These are phyloP conservation scores for Macaria notata DNA, from an alignment of 2,888 invertebrate genomes.

Conservation along the genomic window DNA sequence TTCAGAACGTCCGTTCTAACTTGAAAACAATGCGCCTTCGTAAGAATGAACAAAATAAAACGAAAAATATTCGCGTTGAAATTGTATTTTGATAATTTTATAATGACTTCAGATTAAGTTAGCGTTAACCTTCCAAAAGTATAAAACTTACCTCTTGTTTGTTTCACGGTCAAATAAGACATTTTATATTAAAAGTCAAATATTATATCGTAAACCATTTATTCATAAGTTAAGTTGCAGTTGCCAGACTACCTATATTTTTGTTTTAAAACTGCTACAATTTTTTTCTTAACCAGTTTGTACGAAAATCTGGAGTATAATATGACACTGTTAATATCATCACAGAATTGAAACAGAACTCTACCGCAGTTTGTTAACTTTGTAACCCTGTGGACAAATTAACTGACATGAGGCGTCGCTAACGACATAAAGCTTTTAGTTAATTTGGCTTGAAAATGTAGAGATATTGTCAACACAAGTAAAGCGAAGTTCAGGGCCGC, in stretches of 20 bases:
- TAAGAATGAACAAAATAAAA: too few relatives aligned
- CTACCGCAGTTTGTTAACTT: not conserved
- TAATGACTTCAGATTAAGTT: constrained; percentile 5
- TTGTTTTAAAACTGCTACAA: too few relatives aligned
- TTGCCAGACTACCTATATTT: too few relatives aligned
- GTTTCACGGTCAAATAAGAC: constrained; percentile 9
- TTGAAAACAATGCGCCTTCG: too few relatives aligned
- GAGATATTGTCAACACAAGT: constrained; percentile 3
- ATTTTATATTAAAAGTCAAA: constrained; percentile 11
- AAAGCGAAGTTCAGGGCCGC: constrained; percentile 41
- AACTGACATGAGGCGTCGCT: not conserved
- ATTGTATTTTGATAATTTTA: too few relatives aligned
- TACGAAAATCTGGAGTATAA: too few relatives aligned
- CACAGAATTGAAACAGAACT: too few relatives aligned
- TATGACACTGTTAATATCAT: too few relatives aligned
- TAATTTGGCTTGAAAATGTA: not conserved
- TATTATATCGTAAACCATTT: constrained; percentile 9
- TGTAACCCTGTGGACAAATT: not conserved
- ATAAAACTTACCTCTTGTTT: constrained; percentile 13
- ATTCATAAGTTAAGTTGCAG: not conserved
- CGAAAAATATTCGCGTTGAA: too few relatives aligned
- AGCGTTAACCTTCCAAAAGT: constrained; percentile 15
- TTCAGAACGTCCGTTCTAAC: too few relatives aligned
- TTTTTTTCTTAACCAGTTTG: too few relatives aligned
- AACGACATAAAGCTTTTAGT: constrained; percentile 8